Evolutionary conservation across 1,140 invertebrate species (phyloP), one percentile per base, ranked within the genome.

Genomic region (Sweltsa coloradensis): DNA sequence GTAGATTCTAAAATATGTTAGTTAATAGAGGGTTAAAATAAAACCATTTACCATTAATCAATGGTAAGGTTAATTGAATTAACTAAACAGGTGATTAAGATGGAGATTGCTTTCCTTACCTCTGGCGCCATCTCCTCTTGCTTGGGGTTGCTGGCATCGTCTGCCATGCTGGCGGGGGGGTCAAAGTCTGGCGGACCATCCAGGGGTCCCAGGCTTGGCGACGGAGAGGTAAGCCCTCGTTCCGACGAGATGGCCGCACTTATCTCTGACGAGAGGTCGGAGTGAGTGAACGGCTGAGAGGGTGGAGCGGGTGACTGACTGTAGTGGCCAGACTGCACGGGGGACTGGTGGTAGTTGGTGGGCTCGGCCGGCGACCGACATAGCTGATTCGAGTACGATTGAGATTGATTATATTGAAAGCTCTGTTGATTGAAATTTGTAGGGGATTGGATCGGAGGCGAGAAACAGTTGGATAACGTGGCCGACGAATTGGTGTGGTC

Each of bases 181-280:
- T 87, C 83, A 58, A 85, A 87, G 61, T 85, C 83, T 4, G 82
- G 78, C 49, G 81, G 79, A 25, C 78, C 76, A 53, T 83, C 68
- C 53, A 73, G 76, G 25, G 79, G 78, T 5, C 78, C 81, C n/a
- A n/a, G n/a, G 31, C 73, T 74, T 24, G 76, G 66, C 18, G 74
- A 73, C 27, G 78, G 73, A 26, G 75, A 72, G 13, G 69, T 70
- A 16, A 74, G 54, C 45, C 77, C 70, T 49, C 76, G 75, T 51
- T 78, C 76, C 11, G 81, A 83, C 31, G 80, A 82, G 50, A 85
- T 84, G 9, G 79, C 81, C 0, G 82, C 81, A 54, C 79, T 83
- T 49, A 85, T 85, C 57, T 85, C 83, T 29, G 77, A 79, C 27
- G 80, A 82, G 26, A 85, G 62, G 59, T 86, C 82, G 3, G 79